These are phyloP conservation scores for Thecophora atra DNA, from an alignment of 2,888 invertebrate species.

Conservation along the genomic window DNA sequence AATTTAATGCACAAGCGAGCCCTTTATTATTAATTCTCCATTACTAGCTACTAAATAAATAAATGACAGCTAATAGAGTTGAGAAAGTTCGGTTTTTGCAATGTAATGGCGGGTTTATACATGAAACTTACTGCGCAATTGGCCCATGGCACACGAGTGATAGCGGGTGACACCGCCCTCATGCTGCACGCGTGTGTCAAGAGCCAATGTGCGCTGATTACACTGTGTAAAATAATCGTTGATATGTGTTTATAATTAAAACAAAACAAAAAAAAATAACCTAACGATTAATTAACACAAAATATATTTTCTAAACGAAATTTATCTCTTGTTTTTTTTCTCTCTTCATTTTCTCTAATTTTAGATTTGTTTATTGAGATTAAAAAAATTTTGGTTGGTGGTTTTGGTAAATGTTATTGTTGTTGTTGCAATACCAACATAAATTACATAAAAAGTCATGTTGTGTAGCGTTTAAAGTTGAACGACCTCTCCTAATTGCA, in stretches of 20 bases:
- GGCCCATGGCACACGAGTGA: too few species aligned
- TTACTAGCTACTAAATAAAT: too few species aligned
- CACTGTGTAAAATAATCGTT: not conserved
- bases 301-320: slow-evolving; percentile 22
- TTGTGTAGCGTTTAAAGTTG: slow-evolving; percentile 30
- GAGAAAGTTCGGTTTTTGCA: too few species aligned
- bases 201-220: too few species aligned
- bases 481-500: slow-evolving; percentile 28
- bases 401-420: slow-evolving; percentile 60
- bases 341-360: slow-evolving; percentile 60
- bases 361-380: slow-evolving; percentile 58
- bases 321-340: slow-evolving; percentile 51
- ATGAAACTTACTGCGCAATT: too few species aligned
- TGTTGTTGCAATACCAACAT: slow-evolving; percentile 38
- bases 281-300: slow-evolving; percentile 25
- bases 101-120: too few species aligned
- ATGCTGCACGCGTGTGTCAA: too few species aligned
- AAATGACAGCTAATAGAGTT: too few species aligned
- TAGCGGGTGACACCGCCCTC: too few species aligned
- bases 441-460: slow-evolving; percentile 35
- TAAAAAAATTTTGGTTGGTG: slow-evolving; percentile 61
- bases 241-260: not conserved
- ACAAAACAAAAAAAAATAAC: not conserved
- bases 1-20: slow-evolving; percentile 32
- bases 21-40: slow-evolving; percentile 3